Percentiles rank a stretch among this genome's conserved stretches.
phyloP scores from a whole-genome alignment of 1,140 invertebrate species.

The Muscidifurax raptorellus region DNA sequence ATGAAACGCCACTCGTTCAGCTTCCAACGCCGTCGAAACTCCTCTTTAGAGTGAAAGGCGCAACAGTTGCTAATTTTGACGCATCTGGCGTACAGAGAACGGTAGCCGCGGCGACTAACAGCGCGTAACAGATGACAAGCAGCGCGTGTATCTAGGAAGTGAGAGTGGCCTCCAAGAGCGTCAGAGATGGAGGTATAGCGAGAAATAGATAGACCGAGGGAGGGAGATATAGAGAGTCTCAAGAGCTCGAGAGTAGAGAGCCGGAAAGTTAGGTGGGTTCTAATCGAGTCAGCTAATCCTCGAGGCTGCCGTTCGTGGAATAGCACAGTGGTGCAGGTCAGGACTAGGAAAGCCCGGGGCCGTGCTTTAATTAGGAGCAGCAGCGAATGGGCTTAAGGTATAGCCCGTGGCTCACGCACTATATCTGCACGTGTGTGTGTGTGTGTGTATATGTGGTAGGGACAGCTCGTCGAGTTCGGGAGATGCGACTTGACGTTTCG shows the following conservation, averaged over 20 bases:
- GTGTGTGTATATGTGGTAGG: not conserved
- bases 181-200: not conserved
- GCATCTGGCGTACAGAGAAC: not conserved
- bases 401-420: not conserved
- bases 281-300: conserved; percentile 57
- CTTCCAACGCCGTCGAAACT: too few relatives aligned
- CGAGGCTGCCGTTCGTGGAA: conserved; percentile 1
- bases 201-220: not conserved
- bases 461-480: not conserved
- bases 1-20: too few relatives aligned
- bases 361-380: conserved; percentile 56
- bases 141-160: not conserved
- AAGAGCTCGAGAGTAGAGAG: conserved; percentile 17
- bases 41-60: not conserved
- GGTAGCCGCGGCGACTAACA: conserved; percentile 9
- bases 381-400: conserved; percentile 28
- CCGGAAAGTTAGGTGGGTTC: conserved; percentile 50
- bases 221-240: not conserved
- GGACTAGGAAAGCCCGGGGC: conserved; percentile 11
- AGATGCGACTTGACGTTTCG: conserved; percentile 30
- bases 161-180: not conserved
- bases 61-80: conserved; percentile 40
- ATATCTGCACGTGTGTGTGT: not conserved
- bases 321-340: not conserved
- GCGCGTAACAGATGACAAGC: conserved; percentile 31